phyloP scores from a whole-genome alignment of 53 echinoderm and acorn worm genomes.

The Temnopleurus reevesii region DNA sequence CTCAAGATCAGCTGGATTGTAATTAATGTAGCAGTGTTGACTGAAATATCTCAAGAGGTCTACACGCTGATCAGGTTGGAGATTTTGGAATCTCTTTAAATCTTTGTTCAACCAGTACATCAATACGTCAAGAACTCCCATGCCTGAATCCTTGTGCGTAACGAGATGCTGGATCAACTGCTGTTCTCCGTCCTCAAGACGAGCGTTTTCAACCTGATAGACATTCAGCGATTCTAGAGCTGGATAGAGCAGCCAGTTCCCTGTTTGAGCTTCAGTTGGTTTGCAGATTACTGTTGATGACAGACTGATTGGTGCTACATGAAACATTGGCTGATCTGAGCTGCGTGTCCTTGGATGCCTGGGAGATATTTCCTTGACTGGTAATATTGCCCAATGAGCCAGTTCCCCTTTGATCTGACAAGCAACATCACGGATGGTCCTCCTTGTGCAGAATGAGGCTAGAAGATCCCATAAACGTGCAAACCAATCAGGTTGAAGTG shows the following conservation, averaged over 20 bases:
- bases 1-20: neutral
- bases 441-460: neutral
- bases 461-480: slow-evolving; percentile 6
- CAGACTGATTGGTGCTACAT: neutral
- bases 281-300: neutral
- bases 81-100: neutral
- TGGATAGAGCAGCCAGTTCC: neutral
- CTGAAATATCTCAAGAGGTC: neutral
- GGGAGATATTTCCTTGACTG: neutral
- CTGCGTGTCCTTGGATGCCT: neutral
- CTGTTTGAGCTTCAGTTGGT: neutral
- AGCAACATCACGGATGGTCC: neutral
- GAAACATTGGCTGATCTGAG: neutral
- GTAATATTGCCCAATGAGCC: neutral
- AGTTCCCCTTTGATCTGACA: neutral
- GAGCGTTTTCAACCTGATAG: neutral
- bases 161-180: neutral
- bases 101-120: neutral
- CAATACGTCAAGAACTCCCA: neutral
- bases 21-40: no score
- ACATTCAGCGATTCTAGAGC: slow-evolving; percentile 1
- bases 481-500: neutral
- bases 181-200: neutral
- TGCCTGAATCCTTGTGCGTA: neutral
- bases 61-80: neutral